A percentile compares a stretch with the other conserved stretches of the same genome.
Conservation (phyloP, 1,140 invertebrate genomes). For the Bombus soroeensis region DNA sequence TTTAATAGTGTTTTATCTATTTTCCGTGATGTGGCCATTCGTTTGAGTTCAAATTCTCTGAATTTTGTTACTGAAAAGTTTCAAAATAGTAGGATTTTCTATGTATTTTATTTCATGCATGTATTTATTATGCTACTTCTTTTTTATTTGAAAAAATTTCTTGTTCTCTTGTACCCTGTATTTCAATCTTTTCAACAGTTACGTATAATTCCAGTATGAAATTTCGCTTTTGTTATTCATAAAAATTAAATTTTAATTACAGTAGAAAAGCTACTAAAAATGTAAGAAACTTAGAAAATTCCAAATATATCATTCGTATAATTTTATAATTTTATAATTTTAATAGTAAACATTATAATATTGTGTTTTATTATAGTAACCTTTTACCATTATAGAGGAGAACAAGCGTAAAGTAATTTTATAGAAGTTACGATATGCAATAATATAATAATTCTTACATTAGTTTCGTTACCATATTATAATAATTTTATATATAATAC, state of each 20-base stretch:
- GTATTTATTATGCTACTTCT: conserved; percentile 63
- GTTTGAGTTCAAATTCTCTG: neutral
- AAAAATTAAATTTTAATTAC: neutral
- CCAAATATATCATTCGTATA: neutral
- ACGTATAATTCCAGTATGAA: neutral
- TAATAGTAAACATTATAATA: neutral
- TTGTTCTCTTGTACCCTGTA: neutral
- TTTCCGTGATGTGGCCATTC: neutral
- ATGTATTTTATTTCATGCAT: conserved; percentile 69
- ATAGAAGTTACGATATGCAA: neutral
- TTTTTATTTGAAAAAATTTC: neutral
- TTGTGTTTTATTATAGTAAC: no score
- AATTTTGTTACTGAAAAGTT: conserved; percentile 7
- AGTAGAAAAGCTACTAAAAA: neutral
- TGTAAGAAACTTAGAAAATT: neutral
- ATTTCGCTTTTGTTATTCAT: no score
- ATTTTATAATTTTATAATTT: no score
- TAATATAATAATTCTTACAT: neutral
- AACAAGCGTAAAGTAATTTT: neutral
- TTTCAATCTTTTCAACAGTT: no score
- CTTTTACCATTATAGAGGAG: neutral
- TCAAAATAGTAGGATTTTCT: conserved; percentile 30
- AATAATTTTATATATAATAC: neutral
- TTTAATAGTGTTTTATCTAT: neutral
- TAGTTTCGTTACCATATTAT: no score